A percentile compares a stretch with the other conserved stretches of the same genome.
These are phyloP conservation scores for Trachelus troglodyta DNA, from an alignment of 2,888 invertebrate genomes.

Conservation along the genomic window DNA sequence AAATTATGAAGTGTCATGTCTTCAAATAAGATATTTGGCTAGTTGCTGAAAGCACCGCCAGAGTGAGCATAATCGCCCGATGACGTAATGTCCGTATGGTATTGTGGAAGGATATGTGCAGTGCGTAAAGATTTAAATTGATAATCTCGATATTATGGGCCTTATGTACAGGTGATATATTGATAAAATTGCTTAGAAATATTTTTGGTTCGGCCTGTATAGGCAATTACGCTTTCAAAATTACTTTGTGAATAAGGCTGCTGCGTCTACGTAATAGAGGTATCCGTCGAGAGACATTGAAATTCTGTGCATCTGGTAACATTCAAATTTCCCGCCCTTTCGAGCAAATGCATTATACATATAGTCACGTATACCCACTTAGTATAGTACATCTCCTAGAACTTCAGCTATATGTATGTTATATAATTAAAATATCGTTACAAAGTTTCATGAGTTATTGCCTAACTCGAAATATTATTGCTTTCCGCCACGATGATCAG, in stretches of 20 bases:
- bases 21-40: background rate
- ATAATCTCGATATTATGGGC: background rate
- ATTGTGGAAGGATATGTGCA: background rate
- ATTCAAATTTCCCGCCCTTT: background rate
- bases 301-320: background rate
- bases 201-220: background rate
- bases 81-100: background rate
- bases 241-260: background rate
- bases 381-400: background rate
- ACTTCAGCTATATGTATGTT: background rate
- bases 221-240: background rate
- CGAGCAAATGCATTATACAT: background rate
- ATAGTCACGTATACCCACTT: background rate
- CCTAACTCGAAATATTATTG: background rate
- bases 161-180: background rate
- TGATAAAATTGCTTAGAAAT: background rate
- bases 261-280: background rate
- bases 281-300: background rate
- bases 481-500: background rate
- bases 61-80: background rate
- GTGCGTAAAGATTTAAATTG: background rate
- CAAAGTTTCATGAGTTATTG: background rate
- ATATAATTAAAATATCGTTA: background rate
- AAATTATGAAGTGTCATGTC: background rate
- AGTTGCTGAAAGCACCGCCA: background rate